Conservation (phyloP, 1,140 invertebrate genomes). For the Dinoponera quadriceps region DNA sequence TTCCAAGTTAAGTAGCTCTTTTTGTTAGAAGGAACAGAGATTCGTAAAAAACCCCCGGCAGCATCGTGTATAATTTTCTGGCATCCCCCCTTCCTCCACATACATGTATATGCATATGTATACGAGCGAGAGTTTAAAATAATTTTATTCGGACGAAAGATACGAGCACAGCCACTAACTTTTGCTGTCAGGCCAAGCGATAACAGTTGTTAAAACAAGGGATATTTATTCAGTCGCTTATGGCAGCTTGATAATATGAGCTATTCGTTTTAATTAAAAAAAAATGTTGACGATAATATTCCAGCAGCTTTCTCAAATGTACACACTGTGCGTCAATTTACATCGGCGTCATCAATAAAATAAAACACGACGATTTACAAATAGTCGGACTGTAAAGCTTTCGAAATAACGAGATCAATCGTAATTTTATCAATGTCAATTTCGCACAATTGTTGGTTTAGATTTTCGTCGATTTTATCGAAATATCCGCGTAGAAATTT, state of each 20-base stretch:
- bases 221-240: slow-evolving; percentile 40
- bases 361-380: no score
- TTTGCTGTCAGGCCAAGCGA: slow-evolving; percentile 30
- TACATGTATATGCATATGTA: no score
- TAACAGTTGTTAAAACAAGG: slow-evolving; percentile 39
- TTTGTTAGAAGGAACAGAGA: slow-evolving; percentile 24
- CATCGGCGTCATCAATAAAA: background rate
- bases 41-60: slow-evolving; percentile 32
- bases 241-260: background rate
- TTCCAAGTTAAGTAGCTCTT: slow-evolving; percentile 25
- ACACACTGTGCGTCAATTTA: background rate
- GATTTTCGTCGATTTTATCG: background rate
- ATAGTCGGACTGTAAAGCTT: no score
- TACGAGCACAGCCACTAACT: slow-evolving; percentile 28
- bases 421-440: background rate
- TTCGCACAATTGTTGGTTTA: slow-evolving; percentile 6
- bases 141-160: slow-evolving; percentile 49
- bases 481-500: no score
- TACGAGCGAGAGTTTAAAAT: slow-evolving; percentile 38
- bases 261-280: slow-evolving; percentile 7
- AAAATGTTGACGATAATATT: background rate
- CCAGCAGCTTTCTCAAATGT: background rate
- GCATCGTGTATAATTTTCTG: slow-evolving; percentile 43
- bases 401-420: no score
- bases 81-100: background rate